phyloP scores from a whole-genome alignment of 2,888 invertebrate species.

The Ypsolopha scabrella region DNA sequence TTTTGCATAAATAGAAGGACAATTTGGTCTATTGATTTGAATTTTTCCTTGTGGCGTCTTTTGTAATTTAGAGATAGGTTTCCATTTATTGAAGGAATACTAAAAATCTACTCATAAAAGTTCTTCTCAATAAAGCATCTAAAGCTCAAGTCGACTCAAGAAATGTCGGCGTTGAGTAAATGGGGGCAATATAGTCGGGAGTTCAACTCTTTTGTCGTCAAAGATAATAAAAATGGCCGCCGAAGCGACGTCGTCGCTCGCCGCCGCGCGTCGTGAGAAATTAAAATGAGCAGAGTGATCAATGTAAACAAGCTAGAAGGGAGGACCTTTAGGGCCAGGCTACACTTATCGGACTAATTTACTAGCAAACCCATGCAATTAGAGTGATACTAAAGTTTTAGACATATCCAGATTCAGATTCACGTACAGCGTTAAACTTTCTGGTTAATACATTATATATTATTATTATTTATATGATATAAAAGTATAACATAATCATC shows the following conservation, averaged over 20 bases:
- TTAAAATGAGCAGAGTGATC: constrained; percentile 49
- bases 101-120: too few relatives aligned
- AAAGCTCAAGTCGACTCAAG: too few relatives aligned
- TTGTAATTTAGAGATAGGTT: too few relatives aligned
- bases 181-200: constrained; percentile 28
- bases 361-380: too few relatives aligned
- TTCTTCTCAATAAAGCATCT: too few relatives aligned
- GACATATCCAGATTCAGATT: too few relatives aligned
- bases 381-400: too few relatives aligned
- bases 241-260: constrained; percentile 13
- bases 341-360: neutral
- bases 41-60: too few relatives aligned
- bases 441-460: neutral
- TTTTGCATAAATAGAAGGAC: too few relatives aligned
- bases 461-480: neutral
- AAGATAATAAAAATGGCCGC: constrained; percentile 30
- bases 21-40: too few relatives aligned
- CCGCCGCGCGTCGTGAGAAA: constrained; percentile 26
- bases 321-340: constrained; percentile 3
- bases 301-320: constrained; percentile 39
- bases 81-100: too few relatives aligned
- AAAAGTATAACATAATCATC: neutral
- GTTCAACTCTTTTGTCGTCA: constrained; percentile 30
- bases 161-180: constrained; percentile 12
- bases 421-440: too few relatives aligned